A percentile compares a stretch with the other conserved stretches of the same genome.
These are phyloP conservation scores for Gymnogyps californianus DNA, from an alignment of 2,113 vertebrate species.

Conservation along the genomic window DNA sequence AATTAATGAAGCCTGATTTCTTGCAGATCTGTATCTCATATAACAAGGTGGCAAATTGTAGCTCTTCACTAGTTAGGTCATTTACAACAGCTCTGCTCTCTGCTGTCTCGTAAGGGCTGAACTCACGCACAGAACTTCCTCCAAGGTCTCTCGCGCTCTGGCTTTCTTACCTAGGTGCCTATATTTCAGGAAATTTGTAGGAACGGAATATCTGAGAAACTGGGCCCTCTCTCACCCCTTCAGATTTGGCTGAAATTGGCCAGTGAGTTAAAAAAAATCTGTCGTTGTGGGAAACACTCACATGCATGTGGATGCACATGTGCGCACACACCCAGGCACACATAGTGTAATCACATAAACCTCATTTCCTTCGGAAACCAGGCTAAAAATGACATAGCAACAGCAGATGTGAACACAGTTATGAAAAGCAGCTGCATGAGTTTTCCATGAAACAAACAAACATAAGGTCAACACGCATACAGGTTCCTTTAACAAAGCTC, in stretches of 20 bases:
- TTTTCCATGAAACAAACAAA: constrained; percentile 38
- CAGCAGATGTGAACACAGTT: constrained; percentile 43
- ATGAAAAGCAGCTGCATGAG: constrained; percentile 35
- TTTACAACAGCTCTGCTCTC: not conserved
- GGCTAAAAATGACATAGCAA: not conserved
- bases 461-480: constrained; percentile 8
- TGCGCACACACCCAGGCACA: not conserved
- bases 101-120: not conserved
- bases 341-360: constrained; percentile 44
- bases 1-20: not conserved
- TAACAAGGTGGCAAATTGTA: not conserved
- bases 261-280: not conserved
- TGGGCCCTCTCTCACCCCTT: not conserved
- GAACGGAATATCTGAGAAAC: accelerated
- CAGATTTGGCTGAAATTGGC: not conserved
- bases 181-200: not conserved
- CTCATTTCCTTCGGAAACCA: constrained; percentile 56
- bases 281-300: not conserved
- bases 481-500: constrained; percentile 29
- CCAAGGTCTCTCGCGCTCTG: not conserved
- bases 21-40: not conserved
- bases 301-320: not conserved
- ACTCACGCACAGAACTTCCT: not conserved
- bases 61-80: not conserved
- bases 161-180: not conserved